Conservation (phyloP, 2,888 invertebrate genomes). For the Ryuthela nishihirai region DNA sequence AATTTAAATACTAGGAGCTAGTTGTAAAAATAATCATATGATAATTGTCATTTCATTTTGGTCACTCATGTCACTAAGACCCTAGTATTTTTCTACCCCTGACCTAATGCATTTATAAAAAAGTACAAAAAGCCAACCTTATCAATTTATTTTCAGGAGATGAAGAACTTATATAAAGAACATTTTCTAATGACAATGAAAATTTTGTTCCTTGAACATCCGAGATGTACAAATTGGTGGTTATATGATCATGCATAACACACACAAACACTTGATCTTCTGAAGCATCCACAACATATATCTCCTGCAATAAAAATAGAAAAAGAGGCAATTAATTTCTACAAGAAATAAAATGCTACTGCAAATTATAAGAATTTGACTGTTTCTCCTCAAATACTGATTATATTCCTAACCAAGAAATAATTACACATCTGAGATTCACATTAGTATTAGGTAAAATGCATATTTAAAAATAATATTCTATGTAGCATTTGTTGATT, state of each 20-base stretch:
- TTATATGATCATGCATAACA: conserved; percentile 68
- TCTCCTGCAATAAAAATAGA: conserved; percentile 55
- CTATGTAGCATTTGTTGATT: too few relatives aligned
- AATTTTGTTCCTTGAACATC: conserved; percentile 67
- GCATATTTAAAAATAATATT: too few relatives aligned
- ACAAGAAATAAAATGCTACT: too few relatives aligned
- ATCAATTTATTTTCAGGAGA: conserved; percentile 62
- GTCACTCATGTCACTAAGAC: too few relatives aligned
- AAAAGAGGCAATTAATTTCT: conserved; percentile 1
- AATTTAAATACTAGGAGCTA: too few relatives aligned
- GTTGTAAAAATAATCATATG: too few relatives aligned
- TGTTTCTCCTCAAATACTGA: too few relatives aligned
- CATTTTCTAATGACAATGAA: conserved; percentile 70
- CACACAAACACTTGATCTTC: conserved; percentile 69
- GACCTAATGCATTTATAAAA: background rate
- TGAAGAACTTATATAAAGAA: conserved; percentile 79
- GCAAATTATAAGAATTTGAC: too few relatives aligned
- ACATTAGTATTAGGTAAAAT: too few relatives aligned
- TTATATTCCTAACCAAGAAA: too few relatives aligned
- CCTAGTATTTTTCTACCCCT: background rate
- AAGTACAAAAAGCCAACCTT: conserved; percentile 15
- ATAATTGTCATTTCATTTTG: too few relatives aligned
- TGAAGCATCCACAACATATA: conserved; percentile 78
- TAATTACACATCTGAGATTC: too few relatives aligned
- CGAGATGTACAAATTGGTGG: conserved; percentile 77